These are phyloP conservation scores for Dermolepida albohirtum DNA, from an alignment of 2,888 invertebrate species.

Conservation along the genomic window DNA sequence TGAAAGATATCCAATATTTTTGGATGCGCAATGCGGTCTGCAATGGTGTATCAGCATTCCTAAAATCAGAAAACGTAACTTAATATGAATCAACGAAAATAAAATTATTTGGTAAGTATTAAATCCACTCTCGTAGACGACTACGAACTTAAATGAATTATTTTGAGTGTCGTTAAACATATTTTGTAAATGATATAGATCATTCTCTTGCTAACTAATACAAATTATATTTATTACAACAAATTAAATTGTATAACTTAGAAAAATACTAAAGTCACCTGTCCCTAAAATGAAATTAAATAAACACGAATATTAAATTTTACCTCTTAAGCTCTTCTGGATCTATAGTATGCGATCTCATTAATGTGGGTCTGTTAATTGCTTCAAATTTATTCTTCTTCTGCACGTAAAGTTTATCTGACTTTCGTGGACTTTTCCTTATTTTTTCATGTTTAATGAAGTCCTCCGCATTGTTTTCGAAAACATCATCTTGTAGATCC, in stretches of 20 bases:
- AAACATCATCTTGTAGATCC: constrained; percentile 65
- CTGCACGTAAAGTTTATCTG: constrained; percentile 63
- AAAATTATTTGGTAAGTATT: too few relatives aligned
- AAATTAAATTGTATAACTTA: too few relatives aligned
- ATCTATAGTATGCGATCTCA: constrained; percentile 54
- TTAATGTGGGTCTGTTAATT: constrained; percentile 50
- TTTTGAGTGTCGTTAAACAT: too few relatives aligned
- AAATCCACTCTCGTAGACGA: too few relatives aligned
- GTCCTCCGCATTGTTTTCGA: constrained; percentile 60
- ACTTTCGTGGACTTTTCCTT: constrained; percentile 60
- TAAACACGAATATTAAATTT: neutral
- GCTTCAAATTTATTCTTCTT: constrained; percentile 63
- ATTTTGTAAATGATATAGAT: too few relatives aligned
- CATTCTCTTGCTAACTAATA: too few relatives aligned
- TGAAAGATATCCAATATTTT: constrained; percentile 68
- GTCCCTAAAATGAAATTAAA: constrained; percentile 1
- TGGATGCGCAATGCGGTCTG: constrained; percentile 69
- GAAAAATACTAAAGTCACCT: too few relatives aligned
- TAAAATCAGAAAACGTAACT: constrained; percentile 31
- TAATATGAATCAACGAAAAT: too few relatives aligned
- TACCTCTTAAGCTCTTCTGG: constrained; percentile 53
- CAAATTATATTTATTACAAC: too few relatives aligned
- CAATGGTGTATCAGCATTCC: constrained; percentile 60
- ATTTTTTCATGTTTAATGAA: constrained; percentile 55
- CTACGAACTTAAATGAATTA: too few relatives aligned